phyloP scores from a whole-genome alignment of 2,888 invertebrate genomes.

The Andricus quercusramuli region DNA sequence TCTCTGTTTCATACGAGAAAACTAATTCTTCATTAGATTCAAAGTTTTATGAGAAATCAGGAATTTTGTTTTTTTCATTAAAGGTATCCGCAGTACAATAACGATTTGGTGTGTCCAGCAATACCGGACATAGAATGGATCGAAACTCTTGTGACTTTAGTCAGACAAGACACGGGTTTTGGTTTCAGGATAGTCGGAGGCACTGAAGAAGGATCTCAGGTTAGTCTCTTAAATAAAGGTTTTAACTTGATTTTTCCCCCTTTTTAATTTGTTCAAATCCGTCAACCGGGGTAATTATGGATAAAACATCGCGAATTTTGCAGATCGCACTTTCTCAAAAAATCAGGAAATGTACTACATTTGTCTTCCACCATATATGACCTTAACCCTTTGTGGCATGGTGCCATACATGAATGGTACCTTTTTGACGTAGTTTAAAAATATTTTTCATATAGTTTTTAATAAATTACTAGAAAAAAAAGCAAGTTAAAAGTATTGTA shows the following conservation, averaged over 20 bases:
- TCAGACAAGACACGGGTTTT: slow-evolving; percentile 95
- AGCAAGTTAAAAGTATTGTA: no score
- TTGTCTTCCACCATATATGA: no score
- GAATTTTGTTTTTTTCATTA: slow-evolving; percentile 42
- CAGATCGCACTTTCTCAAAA: no score
- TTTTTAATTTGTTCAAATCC: neutral
- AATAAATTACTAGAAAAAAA: no score
- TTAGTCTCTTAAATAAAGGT: slow-evolving; percentile 72
- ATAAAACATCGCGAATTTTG: no score
- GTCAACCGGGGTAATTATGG: no score
- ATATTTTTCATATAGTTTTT: no score
- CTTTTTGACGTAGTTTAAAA: no score
- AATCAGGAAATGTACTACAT: no score
- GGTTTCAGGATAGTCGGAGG: slow-evolving; percentile 99
- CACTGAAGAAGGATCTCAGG: slow-evolving; percentile 97
- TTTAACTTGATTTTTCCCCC: neutral
- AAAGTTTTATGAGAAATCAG: neutral
- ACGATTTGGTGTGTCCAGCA: slow-evolving; percentile 74
- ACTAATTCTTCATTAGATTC: neutral
- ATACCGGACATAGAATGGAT: slow-evolving; percentile 79
- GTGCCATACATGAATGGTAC: no score
- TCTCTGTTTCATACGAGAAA: neutral
- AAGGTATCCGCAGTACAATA: slow-evolving; percentile 75
- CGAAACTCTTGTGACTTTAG: slow-evolving; percentile 89
- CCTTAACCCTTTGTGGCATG: no score